A percentile compares a stretch with the other conserved stretches of the same genome.
phyloP scores from a whole-genome alignment of 1,140 invertebrate species.

The Limonius californicus region DNA sequence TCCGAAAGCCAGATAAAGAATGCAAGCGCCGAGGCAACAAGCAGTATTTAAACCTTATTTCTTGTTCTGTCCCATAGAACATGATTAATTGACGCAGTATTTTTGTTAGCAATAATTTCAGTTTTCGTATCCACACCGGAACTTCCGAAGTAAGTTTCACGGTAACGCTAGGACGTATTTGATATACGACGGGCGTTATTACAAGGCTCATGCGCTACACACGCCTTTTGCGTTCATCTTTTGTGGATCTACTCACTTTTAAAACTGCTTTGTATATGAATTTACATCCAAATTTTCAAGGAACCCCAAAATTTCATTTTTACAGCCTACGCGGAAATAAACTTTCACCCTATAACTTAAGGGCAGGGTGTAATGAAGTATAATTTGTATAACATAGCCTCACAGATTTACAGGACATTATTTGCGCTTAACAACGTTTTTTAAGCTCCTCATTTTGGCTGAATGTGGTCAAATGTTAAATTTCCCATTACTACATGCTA shows the following conservation, averaged over 20 bases:
- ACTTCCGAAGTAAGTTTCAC: conserved; percentile 42
- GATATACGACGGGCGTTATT: conserved; percentile 30
- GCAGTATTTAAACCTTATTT: conserved; percentile 31
- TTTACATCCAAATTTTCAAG: not conserved
- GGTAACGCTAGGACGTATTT: conserved; percentile 31
- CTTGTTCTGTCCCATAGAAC: conserved; percentile 38
- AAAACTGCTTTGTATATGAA: not conserved
- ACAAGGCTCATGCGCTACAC: conserved; percentile 19
- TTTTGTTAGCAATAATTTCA: conserved; percentile 44
- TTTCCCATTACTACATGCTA: too few relatives aligned
- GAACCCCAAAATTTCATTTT: not conserved
- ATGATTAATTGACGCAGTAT: conserved; percentile 42
- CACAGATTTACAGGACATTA: too few relatives aligned
- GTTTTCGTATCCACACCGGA: conserved; percentile 44
- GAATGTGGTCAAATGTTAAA: too few relatives aligned
- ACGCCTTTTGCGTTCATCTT: conserved; percentile 12
- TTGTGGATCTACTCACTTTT: not conserved
- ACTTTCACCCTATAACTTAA: too few relatives aligned
- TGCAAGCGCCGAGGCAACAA: not conserved
- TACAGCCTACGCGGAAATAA: too few relatives aligned
- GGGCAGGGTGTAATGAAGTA: too few relatives aligned
- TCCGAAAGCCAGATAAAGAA: not conserved
- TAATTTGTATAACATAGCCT: too few relatives aligned
- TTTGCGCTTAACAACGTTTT: too few relatives aligned
- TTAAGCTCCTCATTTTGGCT: too few relatives aligned